These are phyloP conservation scores for Hoplostethus atlanticus DNA, from an alignment of 2,797 vertebrate species.

Conservation along the genomic window DNA sequence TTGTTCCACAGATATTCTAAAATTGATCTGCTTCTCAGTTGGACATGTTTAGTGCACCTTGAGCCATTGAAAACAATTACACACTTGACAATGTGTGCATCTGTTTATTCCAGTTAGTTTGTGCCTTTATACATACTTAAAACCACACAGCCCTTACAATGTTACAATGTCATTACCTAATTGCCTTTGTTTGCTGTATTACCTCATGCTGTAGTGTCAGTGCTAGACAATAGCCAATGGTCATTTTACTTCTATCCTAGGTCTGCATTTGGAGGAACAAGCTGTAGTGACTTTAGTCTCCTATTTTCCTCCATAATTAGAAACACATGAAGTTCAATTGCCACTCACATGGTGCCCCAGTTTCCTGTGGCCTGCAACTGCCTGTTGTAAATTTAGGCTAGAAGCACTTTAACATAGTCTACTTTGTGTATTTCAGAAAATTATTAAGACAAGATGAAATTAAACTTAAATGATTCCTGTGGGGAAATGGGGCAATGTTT, in stretches of 20 bases:
- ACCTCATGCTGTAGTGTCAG: background rate
- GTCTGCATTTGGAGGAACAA: constrained; percentile 28
- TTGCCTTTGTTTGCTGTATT: constrained; percentile 26
- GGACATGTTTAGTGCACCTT: background rate
- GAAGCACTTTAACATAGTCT: constrained; percentile 38
- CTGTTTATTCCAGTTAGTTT: background rate
- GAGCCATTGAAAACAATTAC: background rate
- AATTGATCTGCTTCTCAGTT: background rate
- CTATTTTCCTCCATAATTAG: constrained; percentile 66
- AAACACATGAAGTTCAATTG: constrained; percentile 63
- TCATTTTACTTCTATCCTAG: constrained; percentile 35
- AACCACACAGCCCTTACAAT: background rate
- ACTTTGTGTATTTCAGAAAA: constrained; percentile 49
- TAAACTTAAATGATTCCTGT: constrained; percentile 4
- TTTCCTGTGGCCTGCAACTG: constrained; percentile 69
- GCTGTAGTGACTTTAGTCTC: constrained; percentile 44
- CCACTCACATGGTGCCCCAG: constrained; percentile 73
- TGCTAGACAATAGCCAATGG: constrained; percentile 18
- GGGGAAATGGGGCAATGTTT: background rate
- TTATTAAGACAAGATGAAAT: constrained; percentile 13
- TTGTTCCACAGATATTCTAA: background rate
- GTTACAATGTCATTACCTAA: constrained; percentile 24
- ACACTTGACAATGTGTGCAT: background rate
- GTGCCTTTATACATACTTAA: background rate
- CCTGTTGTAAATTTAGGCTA: constrained; percentile 63